Percentiles rank a stretch among this genome's conserved stretches.
Conservation (phyloP, 1,140 invertebrate genomes). For the Drosophila nikananu region DNA sequence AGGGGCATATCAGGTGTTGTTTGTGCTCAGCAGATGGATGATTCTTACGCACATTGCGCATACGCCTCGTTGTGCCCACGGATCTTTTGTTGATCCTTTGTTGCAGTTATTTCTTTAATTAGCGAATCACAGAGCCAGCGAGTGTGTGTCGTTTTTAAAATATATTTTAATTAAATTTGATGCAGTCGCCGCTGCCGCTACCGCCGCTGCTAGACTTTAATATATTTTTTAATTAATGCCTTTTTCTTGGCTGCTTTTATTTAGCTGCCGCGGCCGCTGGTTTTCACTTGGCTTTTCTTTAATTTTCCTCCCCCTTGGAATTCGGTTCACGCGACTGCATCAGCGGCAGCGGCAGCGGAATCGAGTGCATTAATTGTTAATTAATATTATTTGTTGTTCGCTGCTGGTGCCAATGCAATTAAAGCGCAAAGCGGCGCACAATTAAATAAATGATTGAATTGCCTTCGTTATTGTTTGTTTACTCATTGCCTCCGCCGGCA, state of each 20-base stretch:
- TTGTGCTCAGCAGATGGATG: background rate
- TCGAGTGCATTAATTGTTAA: conserved; percentile 75
- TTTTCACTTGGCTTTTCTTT: conserved; percentile 24
- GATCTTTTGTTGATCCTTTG: conserved; percentile 40
- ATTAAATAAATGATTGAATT: conserved; percentile 72
- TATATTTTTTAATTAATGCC: conserved; percentile 80
- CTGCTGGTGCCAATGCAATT: conserved; percentile 60
- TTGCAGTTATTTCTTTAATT: conserved; percentile 34
- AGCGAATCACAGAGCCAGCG: conserved; percentile 16
- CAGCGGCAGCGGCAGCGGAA: conserved; percentile 25
- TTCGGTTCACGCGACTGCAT: conserved; percentile 43
- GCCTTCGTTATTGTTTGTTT: conserved; percentile 57
- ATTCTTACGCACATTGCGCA: conserved; percentile 26
- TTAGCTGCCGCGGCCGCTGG: conserved; percentile 26
- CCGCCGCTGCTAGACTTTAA: conserved; percentile 36
- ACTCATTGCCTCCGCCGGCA: conserved; percentile 19
- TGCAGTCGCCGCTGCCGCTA: conserved; percentile 27
- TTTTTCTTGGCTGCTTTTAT: conserved; percentile 70
- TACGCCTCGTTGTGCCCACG: conserved; percentile 32
- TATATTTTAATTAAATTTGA: conserved; percentile 74
- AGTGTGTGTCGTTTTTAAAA: conserved; percentile 43
- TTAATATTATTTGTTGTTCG: conserved; percentile 67
- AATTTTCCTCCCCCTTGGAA: conserved; percentile 3
- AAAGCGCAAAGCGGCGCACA: conserved; percentile 70
- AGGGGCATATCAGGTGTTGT: background rate